A percentile compares a stretch with the other conserved stretches of the same genome.
Evolutionary conservation across 2,113 vertebrate species (phyloP).

Genomic region (Glareola pratincola): DNA sequence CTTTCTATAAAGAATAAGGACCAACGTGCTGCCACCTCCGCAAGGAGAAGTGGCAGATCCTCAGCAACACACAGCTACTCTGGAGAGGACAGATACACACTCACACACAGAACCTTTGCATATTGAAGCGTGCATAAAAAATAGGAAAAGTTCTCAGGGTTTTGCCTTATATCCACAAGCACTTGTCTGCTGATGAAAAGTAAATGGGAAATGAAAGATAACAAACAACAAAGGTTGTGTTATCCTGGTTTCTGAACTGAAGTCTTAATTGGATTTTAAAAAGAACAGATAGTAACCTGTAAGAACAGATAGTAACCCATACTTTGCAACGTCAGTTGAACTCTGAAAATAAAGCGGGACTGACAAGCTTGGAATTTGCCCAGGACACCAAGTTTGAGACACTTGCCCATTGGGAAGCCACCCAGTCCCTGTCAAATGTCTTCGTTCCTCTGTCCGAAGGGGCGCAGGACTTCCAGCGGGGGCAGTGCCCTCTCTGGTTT

Average conservation of each 20-base stretch:
- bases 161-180: not conserved
- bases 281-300: not conserved
- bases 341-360: not conserved
- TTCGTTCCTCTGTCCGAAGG: not conserved
- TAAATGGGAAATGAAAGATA: not conserved
- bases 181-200: not conserved
- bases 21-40: not conserved
- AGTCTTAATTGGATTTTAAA: not conserved
- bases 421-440: not conserved
- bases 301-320: not conserved
- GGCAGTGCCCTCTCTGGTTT: not conserved
- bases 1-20: not conserved
- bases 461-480: not conserved
- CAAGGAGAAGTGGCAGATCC: not conserved
- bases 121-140: not conserved
- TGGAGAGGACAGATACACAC: not conserved
- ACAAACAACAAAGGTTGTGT: not conserved
- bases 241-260: not conserved
- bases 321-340: not conserved
- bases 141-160: not conserved
- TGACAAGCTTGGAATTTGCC: not conserved
- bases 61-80: not conserved
- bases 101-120: not conserved
- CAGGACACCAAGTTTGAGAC: not conserved
- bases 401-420: not conserved